A percentile compares a stretch with the other conserved stretches of the same genome.
These are phyloP conservation scores for Holocentrus rufus DNA, from an alignment of 2,797 vertebrate species.

Conservation along the genomic window DNA sequence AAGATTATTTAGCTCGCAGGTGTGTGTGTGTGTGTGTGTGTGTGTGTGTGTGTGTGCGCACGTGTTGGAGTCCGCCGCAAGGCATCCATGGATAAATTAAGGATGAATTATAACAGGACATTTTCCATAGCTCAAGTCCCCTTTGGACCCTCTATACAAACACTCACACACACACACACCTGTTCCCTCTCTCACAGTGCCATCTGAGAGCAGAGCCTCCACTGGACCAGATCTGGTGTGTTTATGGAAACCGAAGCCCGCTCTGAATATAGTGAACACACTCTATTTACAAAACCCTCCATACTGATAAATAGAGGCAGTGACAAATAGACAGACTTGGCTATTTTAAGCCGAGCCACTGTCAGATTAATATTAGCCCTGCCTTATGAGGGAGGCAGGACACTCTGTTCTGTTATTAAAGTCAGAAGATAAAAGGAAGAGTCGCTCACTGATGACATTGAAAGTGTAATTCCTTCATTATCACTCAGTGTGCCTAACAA, in stretches of 20 bases:
- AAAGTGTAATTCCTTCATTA: no score
- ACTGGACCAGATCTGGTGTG: neutral
- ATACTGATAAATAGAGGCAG: no score
- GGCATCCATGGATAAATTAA: no score
- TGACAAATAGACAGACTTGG: neutral
- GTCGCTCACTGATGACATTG: no score
- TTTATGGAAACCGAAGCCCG: conserved; percentile 2
- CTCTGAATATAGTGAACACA: neutral
- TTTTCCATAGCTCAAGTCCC: neutral
- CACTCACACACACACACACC: neutral
- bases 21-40: no score
- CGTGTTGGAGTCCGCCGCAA: no score
- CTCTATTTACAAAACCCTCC: neutral
- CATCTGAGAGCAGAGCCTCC: neutral
- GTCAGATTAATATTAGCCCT: neutral
- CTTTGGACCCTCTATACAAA: neutral
- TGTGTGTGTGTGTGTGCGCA: no score
- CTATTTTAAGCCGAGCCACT: neutral
- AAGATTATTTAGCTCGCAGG: no score
- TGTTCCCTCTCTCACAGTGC: neutral
- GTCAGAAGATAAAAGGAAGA: no score
- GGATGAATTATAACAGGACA: no score
- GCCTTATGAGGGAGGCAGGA: neutral
- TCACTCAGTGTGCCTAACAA: no score
- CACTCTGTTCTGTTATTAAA: neutral